phyloP scores from a whole-genome alignment of 2,113 vertebrate genomes.

The Microtus pennsylvanicus region DNA sequence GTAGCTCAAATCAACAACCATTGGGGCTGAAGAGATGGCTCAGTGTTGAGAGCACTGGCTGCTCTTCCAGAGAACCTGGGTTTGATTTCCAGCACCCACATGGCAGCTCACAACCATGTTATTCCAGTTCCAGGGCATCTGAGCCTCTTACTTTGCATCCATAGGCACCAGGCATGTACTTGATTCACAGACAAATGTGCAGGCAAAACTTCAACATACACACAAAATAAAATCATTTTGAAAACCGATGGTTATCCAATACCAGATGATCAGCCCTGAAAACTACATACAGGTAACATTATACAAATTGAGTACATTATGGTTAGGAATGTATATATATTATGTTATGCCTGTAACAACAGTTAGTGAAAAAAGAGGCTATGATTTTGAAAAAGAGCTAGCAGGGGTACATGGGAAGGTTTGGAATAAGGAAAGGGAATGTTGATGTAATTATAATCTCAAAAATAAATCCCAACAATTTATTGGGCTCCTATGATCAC shows the following conservation, averaged over 20 bases:
- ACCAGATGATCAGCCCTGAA: not conserved
- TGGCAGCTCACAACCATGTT: not conserved
- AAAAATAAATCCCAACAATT: not conserved
- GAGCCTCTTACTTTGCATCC: not conserved
- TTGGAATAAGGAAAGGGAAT: not conserved
- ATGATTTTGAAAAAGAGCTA: not conserved
- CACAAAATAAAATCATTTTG: not conserved
- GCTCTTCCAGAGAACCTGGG: not conserved
- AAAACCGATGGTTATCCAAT: not conserved
- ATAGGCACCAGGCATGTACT: not conserved
- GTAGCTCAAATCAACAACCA: not conserved
- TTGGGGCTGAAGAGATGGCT: not conserved
- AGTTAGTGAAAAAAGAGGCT: not conserved
- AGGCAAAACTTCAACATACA: not conserved
- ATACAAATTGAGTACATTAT: not conserved
- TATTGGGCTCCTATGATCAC: not conserved
- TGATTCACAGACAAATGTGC: not conserved
- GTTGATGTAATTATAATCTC: not conserved
- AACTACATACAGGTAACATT: not conserved
- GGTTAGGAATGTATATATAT: no score
- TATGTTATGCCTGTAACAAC: not conserved
- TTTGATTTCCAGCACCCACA: not conserved
- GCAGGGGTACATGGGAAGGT: not conserved
- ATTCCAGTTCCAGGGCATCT: not conserved
- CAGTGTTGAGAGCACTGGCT: not conserved